A percentile compares a stretch with the other conserved stretches of the same genome.
Conservation (phyloP, 2,797 vertebrate genomes). For the Rachycentron canadum region DNA sequence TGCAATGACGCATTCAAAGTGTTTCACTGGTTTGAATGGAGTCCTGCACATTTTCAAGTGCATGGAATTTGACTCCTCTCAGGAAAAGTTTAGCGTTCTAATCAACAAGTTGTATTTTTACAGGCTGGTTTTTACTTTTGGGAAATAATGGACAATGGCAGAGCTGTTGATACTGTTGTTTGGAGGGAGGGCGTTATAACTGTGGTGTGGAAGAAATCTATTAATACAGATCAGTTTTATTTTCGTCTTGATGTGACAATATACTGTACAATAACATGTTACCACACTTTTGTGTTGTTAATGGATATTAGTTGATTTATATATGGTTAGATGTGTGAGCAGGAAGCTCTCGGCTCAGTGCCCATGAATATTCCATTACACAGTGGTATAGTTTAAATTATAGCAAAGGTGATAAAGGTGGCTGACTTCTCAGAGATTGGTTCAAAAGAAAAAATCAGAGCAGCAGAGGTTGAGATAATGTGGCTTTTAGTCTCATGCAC, state of each 20-base stretch:
- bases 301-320: neutral
- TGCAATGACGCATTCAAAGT: neutral
- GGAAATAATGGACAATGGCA: neutral
- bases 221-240: neutral
- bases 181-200: too few species aligned
- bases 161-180: slow-evolving; percentile 5
- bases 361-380: neutral
- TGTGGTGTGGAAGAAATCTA: too few species aligned
- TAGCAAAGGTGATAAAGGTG: neutral
- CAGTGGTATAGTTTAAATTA: neutral
- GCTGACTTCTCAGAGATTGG: too few species aligned
- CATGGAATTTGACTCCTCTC: neutral
- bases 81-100: neutral
- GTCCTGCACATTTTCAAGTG: neutral
- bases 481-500: too few species aligned
- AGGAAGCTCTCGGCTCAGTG: too few species aligned
- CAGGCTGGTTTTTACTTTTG: neutral
- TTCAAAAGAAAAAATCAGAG: too few species aligned
- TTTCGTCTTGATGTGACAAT: neutral
- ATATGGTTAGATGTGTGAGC: neutral
- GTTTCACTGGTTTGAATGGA: neutral
- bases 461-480: too few species aligned
- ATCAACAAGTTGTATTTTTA: neutral
- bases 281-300: neutral
- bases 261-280: neutral